These are phyloP conservation scores for Nephrotoma appendiculata DNA, from an alignment of 2,888 invertebrate species.

Conservation along the genomic window DNA sequence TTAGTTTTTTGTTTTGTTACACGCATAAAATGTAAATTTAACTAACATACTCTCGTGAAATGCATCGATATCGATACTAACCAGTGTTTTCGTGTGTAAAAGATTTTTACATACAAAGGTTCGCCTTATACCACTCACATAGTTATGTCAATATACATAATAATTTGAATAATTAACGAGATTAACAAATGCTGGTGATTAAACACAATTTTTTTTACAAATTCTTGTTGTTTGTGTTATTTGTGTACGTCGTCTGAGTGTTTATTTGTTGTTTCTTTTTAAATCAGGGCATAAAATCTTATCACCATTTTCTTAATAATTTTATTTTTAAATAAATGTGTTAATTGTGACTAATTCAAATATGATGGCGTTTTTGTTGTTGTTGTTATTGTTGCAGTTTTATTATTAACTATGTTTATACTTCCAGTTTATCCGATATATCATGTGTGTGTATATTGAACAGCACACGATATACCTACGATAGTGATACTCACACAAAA, in stretches of 20 bases:
- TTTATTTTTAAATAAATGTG: background rate
- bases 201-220: background rate
- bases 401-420: background rate
- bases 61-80: too few relatives aligned
- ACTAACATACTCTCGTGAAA: too few relatives aligned
- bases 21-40: too few relatives aligned
- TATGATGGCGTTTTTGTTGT: background rate
- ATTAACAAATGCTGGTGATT: background rate
- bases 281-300: background rate
- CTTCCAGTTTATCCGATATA: too few relatives aligned
- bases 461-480: background rate
- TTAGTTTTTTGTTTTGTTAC: too few relatives aligned
- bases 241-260: background rate
- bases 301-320: background rate
- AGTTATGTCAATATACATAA: background rate
- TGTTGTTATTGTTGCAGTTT: background rate
- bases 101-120: too few relatives aligned
- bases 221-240: background rate
- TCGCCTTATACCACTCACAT: too few relatives aligned
- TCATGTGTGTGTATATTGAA: too few relatives aligned
- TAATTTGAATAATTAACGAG: background rate
- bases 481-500: background rate
- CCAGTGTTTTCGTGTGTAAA: too few relatives aligned
- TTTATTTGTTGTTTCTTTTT: background rate
- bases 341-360: background rate